Base-by-base conservation (phyloP, 2,113 vertebrate genomes). In the Aptenodytes patagonicus region DNA sequence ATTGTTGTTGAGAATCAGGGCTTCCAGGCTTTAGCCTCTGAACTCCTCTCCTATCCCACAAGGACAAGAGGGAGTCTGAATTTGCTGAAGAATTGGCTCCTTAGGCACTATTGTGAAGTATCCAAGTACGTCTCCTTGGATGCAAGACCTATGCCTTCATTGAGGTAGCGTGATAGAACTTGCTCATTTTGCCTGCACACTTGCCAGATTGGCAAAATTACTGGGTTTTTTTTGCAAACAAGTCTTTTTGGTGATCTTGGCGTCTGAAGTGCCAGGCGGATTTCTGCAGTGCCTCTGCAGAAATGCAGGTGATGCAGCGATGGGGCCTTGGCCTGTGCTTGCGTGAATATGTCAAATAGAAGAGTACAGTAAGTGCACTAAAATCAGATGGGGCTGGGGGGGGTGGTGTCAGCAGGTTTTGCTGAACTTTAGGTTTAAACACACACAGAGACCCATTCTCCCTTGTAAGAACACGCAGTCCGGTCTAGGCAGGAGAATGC, bases 331-430 rank as follows among this genome's bases (percentile, higher is more conserved):
- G 65, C 62, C 42, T 9, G 40, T 1, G 38, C 31, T 28, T 2
- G 9, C 8, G 31, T 8, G 20, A 14, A 4, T 1, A 0, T 1
- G 10, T 6, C 4, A 1, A 1, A 6, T 0, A 6, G 32, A 9
- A 26, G 24, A n/a, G 18, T 2, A 2, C 0, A 2, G 58, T 18
- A 9, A 58, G 42, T 1, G 13, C 22, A 1, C 9, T 31, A 6
- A n/a, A 29, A 62, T 11, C 4, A 1, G 24, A 7, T 6, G 49
- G 52, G 31, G 21, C 36, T 10, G 49, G n/a, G 34, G 13, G 17
- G 3, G 7, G 69, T n/a, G 36, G 36, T 36, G 36, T 42, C 42
- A 42, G 4, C 8, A 3, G 42, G 9, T 40, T 26, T 36, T 10
- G 57, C 46, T 31, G 19, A 38, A 38, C 17, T 26, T 13, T 1